These are phyloP conservation scores for Gallinago undulata DNA, from an alignment of 2,113 vertebrate species.

Conservation along the genomic window DNA sequence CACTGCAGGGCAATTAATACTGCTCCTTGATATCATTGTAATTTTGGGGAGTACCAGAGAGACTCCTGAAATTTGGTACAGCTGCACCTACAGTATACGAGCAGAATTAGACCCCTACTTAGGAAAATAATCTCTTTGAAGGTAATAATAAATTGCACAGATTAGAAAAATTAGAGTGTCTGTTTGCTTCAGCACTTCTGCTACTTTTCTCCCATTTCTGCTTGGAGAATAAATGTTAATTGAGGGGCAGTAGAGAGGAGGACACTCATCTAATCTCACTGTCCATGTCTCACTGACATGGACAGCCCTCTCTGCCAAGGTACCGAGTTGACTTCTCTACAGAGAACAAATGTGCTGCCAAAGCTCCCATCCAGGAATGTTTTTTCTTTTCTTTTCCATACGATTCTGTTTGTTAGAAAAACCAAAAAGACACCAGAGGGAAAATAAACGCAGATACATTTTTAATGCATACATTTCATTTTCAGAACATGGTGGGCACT, in stretches of 20 bases:
- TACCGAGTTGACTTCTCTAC: neutral
- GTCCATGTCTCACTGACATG: neutral
- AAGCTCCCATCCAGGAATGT: neutral
- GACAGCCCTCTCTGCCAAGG: neutral
- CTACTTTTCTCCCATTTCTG: neutral
- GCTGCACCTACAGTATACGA: neutral
- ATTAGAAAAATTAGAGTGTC: neutral
- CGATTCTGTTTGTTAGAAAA: neutral
- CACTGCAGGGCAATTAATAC: neutral
- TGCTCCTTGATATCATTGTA: neutral
- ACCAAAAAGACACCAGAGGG: neutral
- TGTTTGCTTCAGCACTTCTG: neutral
- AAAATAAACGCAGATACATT: slow-evolving; percentile 45
- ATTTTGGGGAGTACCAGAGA: neutral
- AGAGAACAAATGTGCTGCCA: neutral
- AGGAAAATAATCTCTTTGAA: neutral
- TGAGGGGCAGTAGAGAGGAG: neutral
- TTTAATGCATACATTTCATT: slow-evolving; percentile 52
- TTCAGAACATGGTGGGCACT: slow-evolving; percentile 35
- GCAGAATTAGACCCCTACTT: neutral
- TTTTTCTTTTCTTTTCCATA: neutral
- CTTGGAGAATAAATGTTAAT: neutral
- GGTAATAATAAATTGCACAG: neutral
- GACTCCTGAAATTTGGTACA: neutral
- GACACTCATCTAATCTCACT: neutral